Evolutionary conservation across 1,140 invertebrate genomes (phyloP), one percentile per base, ranked within the genome.

Genomic region (Anoplolepis gracilipes): DNA sequence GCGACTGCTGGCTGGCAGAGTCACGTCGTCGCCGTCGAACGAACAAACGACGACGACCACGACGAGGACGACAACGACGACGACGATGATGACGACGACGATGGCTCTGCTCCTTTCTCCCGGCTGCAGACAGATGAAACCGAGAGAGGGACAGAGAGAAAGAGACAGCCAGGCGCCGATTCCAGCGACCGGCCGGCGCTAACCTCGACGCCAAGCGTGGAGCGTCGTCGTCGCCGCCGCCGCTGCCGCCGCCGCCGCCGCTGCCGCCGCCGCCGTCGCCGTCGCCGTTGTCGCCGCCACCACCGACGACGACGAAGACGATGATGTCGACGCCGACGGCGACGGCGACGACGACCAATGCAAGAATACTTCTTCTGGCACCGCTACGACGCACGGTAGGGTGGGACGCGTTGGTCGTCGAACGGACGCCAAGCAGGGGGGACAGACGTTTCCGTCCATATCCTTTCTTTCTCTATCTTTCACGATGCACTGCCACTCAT

Each of bases 101-200:
- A 85, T 82, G 87, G 73, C 49, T 49, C 46, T 79, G 72, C 73
- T 85, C 85, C 73, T 85, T 79, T 89, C 79, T 78, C 59, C 36
- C 86, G 73, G 33, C 53, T 85, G 86, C 73, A 85, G 86, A 87
- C 87, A 79, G 64, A 76, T 59, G 85, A 88, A 89, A 82, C 22
- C 78, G 72, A 82, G 75, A 87, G 81, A 90, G 53, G 85, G 76
- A 90, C 76, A 77, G 88, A 86, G 87, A 84, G 75, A 91, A 70
- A 86, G 90, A 91, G 90, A 91, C 91, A 87, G 85, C 64, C 88
- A 86, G 91, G 91, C 91, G 91, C 90, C 90, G 91, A 88, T 91
- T 87, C 85, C 59, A 89, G 89, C 85, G 88, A 84, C 87, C 90
- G 85, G 76, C 89, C 85, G 90, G 89, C 90, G 89, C 91, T 89